Evolutionary conservation across 30 jellyfish, hydroid and myxozoan species (phyloP), one percentile per base, ranked within the genome.

Genomic region (Cassiopea andromeda): DNA sequence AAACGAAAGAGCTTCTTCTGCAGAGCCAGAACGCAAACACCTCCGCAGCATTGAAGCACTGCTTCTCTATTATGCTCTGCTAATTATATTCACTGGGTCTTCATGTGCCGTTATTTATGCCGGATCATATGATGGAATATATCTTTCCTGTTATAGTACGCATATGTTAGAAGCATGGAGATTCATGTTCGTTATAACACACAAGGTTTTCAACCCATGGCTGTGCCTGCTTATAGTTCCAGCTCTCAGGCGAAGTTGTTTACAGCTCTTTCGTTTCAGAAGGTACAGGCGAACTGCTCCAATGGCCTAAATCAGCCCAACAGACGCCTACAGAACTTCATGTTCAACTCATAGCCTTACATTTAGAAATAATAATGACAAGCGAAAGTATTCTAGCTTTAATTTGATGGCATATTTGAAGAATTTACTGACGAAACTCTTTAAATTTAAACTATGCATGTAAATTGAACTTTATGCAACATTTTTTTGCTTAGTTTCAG

Each of bases 161-260:
- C 49, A 83, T 44, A 69, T 70, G 67, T 46, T 69, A n/a, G n/a
- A 60, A 14, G 83, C 70, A 13, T 60, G 79, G 70, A 83, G 48
- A 19, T 3, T 73, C 60, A 78, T 69, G 48, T 43, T 64, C 73
- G 44, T 70, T 15, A 61, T 59, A n/a, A n/a, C 84, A 45, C 80
- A 83, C 68, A 69, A 57, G 58, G 84, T 77, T 7, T 19, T 83
- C 69, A 83, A 83, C 27, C 91, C 91, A 4, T 72, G 10, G 46
- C 38, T 83, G 44, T 83, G 91, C 78, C 46, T 83, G 44, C 48
- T 83, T 64, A n/a, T 83, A 8, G 27, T 83, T 38, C 60, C 77
- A 7, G 17, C 77, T 14, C 76, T 68, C 79, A 54, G 85, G 48
- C 74, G 84, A 9, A 78, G 91, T 8, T n/a, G 60, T 13, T 47